Evolutionary conservation across 2,888 invertebrate genomes (phyloP).

Genomic region (Dorcus hopei): DNA sequence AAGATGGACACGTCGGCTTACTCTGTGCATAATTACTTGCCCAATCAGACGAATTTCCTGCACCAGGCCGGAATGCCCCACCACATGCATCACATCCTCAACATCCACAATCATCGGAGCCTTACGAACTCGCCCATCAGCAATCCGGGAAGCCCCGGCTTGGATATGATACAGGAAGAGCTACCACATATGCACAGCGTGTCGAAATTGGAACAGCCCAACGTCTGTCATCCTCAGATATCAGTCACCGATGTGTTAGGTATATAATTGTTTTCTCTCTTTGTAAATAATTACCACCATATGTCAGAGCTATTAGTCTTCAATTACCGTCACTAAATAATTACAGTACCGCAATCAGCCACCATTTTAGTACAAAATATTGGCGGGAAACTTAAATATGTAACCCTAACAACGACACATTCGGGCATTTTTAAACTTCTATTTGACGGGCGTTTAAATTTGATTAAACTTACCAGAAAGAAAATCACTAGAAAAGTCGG

Average conservation of each 20-base stretch:
- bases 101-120: constrained; percentile 54
- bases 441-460: no score
- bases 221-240: constrained; percentile 71
- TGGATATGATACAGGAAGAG: constrained; percentile 79
- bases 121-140: constrained; percentile 62
- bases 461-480: no score
- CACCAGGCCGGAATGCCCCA: constrained; percentile 33
- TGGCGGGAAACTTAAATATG: no score
- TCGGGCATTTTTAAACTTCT: no score
- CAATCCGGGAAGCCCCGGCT: constrained; percentile 62
- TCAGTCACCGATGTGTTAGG: constrained; percentile 90
- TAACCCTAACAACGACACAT: no score
- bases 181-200: constrained; percentile 55
- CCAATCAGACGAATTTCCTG: constrained; percentile 29
- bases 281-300: no score
- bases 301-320: no score
- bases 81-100: constrained; percentile 46
- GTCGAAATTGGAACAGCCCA: constrained; percentile 44
- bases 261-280: no score
- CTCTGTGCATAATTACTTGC: constrained; percentile 21
- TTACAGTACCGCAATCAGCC: no score
- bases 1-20: constrained; percentile 51
- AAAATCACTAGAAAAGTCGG: no score
- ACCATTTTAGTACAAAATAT: no score
- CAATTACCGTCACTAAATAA: no score